phyloP scores from a whole-genome alignment of 2,888 invertebrate species.

The Cheilosia urbana region DNA sequence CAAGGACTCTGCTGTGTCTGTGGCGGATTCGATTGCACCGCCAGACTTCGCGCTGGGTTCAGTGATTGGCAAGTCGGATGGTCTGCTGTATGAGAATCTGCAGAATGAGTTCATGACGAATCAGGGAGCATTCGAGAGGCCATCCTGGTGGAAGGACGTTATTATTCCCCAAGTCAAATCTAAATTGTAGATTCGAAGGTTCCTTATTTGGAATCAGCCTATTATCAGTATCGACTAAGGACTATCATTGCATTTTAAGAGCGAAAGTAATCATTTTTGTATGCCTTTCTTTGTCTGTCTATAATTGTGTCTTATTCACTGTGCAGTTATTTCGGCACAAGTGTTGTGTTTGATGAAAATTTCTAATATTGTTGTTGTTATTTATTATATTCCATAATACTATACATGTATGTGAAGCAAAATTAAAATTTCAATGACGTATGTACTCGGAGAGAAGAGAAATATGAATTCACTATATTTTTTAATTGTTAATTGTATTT shows the following conservation, averaged over 20 bases:
- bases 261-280: constrained; percentile 12
- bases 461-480: constrained; percentile 17
- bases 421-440: not conserved
- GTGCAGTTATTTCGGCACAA: constrained; percentile 24
- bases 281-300: constrained; percentile 2
- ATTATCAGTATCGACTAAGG: not conserved
- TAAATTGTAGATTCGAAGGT: constrained; percentile 78
- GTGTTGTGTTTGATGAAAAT: constrained; percentile 20
- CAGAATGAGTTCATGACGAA: constrained; percentile 89
- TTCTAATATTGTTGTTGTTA: not conserved
- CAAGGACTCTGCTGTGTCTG: constrained; percentile 90
- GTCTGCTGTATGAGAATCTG: constrained; percentile 88
- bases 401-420: not conserved
- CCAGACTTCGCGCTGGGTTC: constrained; percentile 96
- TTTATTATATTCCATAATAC: not conserved
- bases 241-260: constrained; percentile 17
- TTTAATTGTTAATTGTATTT: constrained; percentile 29
- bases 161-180: constrained; percentile 81
- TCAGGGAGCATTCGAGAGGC: constrained; percentile 88
- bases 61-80: constrained; percentile 93
- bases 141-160: constrained; percentile 90
- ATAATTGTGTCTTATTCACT: constrained; percentile 32
- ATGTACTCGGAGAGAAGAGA: not conserved
- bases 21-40: constrained; percentile 94
- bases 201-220: not conserved